phyloP scores from a whole-genome alignment of 2,113 vertebrate species.

The Marcusenius ussheri region DNA sequence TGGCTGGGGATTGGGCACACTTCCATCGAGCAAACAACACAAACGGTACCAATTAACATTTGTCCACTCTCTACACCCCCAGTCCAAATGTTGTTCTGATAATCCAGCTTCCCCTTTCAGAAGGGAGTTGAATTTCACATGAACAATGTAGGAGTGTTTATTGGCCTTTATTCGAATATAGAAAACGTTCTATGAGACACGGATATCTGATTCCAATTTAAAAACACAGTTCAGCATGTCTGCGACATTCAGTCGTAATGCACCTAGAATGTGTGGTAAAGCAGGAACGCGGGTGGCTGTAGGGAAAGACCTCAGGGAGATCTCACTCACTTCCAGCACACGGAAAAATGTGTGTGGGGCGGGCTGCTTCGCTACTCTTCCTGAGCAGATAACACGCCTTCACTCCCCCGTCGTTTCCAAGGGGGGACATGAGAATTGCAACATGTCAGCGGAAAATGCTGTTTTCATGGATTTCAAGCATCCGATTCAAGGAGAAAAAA shows the following conservation, averaged over 20 bases:
- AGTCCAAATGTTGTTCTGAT: not conserved
- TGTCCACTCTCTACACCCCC: not conserved
- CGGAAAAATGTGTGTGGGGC: not conserved
- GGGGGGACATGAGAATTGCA: not conserved
- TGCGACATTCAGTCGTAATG: not conserved
- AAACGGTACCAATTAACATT: not conserved
- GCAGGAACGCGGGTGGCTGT: conserved; percentile 52
- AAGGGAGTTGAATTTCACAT: not conserved
- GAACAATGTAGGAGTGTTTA: not conserved
- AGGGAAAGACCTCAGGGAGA: conserved; percentile 44
- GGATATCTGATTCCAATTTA: not conserved
- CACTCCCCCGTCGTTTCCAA: not conserved
- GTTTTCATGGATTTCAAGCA: not conserved
- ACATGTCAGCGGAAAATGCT: not conserved
- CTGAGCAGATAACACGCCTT: conserved; percentile 33
- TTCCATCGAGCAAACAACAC: not conserved
- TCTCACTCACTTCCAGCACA: conserved; percentile 18
- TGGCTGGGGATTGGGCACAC: not conserved
- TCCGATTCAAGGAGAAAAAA: not conserved
- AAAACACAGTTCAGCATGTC: not conserved
- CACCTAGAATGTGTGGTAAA: conserved; percentile 38
- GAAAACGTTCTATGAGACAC: not conserved
- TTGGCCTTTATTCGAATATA: not conserved
- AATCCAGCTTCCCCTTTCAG: not conserved
- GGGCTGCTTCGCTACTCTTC: conserved; percentile 41